Evolutionary conservation across 2,888 invertebrate species (phyloP).

Genomic region (Odontocerum albicorne): DNA sequence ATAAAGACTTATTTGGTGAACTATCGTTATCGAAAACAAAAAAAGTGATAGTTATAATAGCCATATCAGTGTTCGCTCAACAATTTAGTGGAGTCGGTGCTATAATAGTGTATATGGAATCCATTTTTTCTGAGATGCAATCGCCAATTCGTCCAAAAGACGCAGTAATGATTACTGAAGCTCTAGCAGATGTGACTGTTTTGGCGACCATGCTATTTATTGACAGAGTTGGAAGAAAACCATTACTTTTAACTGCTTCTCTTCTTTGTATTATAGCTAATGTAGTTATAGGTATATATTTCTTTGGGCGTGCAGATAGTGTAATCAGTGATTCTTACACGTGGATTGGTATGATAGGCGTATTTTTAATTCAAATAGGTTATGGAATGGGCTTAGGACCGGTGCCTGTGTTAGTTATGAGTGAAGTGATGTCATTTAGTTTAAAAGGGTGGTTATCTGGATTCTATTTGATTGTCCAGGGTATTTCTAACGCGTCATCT

Average conservation of each 20-base stretch:
- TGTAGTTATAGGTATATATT: constrained; percentile 44
- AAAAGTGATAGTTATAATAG: constrained; percentile 30
- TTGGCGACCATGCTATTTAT: constrained; percentile 41
- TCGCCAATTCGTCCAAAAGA: constrained; percentile 44
- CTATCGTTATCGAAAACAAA: constrained; percentile 24
- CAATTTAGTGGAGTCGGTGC: constrained; percentile 49
- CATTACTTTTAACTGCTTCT: constrained; percentile 46
- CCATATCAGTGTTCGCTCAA: constrained; percentile 45
- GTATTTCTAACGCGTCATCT: constrained; percentile 23
- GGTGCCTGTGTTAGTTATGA: constrained; percentile 29
- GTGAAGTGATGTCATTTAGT: constrained; percentile 32
- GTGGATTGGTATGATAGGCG: constrained; percentile 29
- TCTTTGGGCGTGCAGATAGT: constrained; percentile 39
- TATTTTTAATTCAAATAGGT: constrained; percentile 30
- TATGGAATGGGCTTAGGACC: constrained; percentile 29
- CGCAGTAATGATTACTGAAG: constrained; percentile 47
- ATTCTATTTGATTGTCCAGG: constrained; percentile 31
- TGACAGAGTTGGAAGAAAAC: constrained; percentile 47
- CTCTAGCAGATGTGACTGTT: constrained; percentile 44
- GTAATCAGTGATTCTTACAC: constrained; percentile 17
- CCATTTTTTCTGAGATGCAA: constrained; percentile 46
- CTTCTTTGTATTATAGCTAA: constrained; percentile 44
- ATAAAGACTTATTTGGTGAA: constrained; percentile 25
- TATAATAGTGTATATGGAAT: constrained; percentile 50
- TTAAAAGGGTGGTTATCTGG: constrained; percentile 33